These are phyloP conservation scores for Neolamprologus sp. DNA, from an alignment of 2,113 vertebrate genomes.

Conservation along the genomic window DNA sequence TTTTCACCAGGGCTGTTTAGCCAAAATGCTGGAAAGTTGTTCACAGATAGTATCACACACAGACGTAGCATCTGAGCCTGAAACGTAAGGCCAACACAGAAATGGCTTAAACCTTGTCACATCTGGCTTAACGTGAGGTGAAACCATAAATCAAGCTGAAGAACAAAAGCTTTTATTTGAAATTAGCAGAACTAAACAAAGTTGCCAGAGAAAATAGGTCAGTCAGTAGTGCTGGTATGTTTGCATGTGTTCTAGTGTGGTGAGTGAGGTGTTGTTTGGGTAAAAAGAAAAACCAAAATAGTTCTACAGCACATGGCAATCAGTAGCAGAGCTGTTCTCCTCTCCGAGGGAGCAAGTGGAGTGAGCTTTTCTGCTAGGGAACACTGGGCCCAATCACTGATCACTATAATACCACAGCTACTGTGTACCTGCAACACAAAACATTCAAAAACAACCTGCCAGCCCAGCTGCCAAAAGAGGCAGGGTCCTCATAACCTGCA, in stretches of 20 bases:
- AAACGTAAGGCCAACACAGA: not conserved
- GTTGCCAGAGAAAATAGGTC: not conserved
- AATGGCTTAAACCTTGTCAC: not conserved
- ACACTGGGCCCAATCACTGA: not conserved
- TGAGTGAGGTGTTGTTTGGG: not conserved
- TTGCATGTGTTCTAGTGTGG: not conserved
- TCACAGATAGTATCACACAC: not conserved
- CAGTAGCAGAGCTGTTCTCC: not conserved
- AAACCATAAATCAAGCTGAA: not conserved
- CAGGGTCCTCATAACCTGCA: not conserved
- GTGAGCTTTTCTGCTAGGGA: not conserved
- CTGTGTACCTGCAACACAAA: not conserved
- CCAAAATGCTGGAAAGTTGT: not conserved
- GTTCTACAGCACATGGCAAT: not conserved
- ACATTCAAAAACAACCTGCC: not conserved
- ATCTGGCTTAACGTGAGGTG: not conserved
- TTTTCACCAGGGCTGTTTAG: not conserved
- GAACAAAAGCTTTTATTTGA: not conserved
- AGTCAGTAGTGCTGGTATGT: not conserved
- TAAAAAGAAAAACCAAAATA: not conserved
- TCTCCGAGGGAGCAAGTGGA: not conserved
- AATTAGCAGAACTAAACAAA: not conserved
- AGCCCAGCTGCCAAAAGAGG: not conserved
- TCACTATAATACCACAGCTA: not conserved
- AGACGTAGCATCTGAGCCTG: not conserved